These are phyloP conservation scores for Sebastes hopkinsi DNA, from an alignment of 2,797 vertebrate species.

Conservation along the genomic window DNA sequence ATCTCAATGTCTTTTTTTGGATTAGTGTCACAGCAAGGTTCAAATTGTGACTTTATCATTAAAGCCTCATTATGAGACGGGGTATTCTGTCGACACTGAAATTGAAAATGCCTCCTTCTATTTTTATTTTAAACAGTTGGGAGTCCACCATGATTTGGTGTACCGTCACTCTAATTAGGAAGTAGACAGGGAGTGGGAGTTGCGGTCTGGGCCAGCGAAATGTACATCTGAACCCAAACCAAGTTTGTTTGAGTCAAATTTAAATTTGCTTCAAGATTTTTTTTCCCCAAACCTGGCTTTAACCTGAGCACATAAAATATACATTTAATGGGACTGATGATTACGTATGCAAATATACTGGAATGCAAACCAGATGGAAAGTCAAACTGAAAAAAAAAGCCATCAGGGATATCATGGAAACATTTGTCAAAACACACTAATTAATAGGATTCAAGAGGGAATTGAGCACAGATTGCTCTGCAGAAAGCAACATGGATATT, in stretches of 20 bases:
- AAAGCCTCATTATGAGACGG: background rate
- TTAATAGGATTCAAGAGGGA: background rate
- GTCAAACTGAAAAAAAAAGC: background rate
- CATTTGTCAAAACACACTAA: background rate
- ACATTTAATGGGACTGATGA: background rate
- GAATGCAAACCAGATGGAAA: background rate
- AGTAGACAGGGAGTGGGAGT: background rate
- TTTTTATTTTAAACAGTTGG: background rate
- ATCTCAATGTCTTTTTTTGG: background rate
- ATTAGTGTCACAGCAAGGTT: background rate
- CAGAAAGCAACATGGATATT: background rate
- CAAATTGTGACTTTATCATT: constrained; percentile 7
- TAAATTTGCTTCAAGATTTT: background rate
- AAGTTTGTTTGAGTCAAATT: background rate
- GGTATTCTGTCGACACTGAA: background rate
- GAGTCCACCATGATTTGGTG: background rate
- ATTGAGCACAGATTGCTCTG: background rate
- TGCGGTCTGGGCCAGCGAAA: background rate
- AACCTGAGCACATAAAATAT: background rate
- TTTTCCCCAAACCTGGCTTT: background rate
- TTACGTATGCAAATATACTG: background rate
- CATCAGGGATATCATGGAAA: background rate
- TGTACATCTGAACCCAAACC: background rate
- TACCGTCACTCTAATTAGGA: background rate
- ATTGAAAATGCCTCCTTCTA: background rate